Conservation (phyloP, 2,797 vertebrate genomes). For the Pantherophis vulpinus region DNA sequence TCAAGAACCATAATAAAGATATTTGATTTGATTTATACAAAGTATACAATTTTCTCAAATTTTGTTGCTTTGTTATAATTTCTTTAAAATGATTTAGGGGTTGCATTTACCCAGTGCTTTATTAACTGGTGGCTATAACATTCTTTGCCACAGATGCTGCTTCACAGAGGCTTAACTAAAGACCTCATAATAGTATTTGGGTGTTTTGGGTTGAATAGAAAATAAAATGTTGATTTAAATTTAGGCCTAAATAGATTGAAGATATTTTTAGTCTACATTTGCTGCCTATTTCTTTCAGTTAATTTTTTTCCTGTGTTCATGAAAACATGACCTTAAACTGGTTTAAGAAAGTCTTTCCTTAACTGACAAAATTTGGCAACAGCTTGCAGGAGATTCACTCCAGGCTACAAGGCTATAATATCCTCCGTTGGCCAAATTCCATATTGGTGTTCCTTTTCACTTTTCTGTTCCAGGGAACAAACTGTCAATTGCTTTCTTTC, state of each 20-base stretch:
- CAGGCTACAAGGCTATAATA: background rate
- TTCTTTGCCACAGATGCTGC: conserved; percentile 34
- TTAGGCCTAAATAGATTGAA: background rate
- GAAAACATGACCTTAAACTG: background rate
- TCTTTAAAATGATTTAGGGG: conserved; percentile 44
- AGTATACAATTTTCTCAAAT: background rate
- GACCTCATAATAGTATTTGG: background rate
- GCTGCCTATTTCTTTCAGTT: background rate
- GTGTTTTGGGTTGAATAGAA: conserved; percentile 1
- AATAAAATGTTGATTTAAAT: conserved; percentile 13
- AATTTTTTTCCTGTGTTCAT: background rate
- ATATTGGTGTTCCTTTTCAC: background rate
- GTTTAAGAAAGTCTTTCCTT: background rate
- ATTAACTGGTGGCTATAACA: conserved; percentile 41
- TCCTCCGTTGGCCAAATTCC: background rate
- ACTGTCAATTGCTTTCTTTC: background rate
- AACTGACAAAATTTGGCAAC: background rate
- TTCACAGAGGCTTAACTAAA: conserved; percentile 30
- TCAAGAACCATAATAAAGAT: too few relatives aligned
- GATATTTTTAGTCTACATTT: background rate
- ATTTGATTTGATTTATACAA: background rate
- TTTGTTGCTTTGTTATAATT: conserved; percentile 15
- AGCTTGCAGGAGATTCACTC: background rate
- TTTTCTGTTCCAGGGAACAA: background rate
- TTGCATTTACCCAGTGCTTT: conserved; percentile 22